Percentiles rank a stretch among this genome's conserved stretches.
These are phyloP conservation scores for Potorous gilbertii DNA, from an alignment of 2,797 vertebrate genomes.

Conservation along the genomic window DNA sequence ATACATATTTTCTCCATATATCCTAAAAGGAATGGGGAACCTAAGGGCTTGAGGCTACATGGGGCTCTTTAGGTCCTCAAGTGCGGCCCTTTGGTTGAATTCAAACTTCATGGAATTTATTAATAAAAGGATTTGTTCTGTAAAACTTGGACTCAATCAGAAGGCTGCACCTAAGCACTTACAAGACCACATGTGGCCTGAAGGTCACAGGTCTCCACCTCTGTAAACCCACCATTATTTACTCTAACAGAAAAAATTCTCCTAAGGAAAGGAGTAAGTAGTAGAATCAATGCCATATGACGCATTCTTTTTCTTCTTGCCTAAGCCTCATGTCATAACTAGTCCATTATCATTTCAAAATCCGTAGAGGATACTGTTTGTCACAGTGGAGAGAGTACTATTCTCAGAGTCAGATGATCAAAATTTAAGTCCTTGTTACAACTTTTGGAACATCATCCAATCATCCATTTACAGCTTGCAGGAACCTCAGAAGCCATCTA, in stretches of 20 bases:
- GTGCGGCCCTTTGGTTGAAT: too few relatives aligned
- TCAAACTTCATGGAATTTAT: too few relatives aligned
- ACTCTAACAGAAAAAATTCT: background rate
- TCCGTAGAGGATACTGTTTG: background rate
- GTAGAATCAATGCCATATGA: background rate
- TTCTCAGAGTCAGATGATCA: background rate
- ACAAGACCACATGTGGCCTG: too few relatives aligned
- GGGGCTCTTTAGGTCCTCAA: too few relatives aligned
- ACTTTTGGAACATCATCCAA: background rate
- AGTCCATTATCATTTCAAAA: background rate
- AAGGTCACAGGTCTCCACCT: too few relatives aligned
- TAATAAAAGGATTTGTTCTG: too few relatives aligned
- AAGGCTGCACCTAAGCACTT: too few relatives aligned
- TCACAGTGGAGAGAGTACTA: background rate
- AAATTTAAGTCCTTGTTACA: background rate
- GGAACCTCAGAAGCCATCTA: background rate
- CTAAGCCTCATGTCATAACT: background rate
- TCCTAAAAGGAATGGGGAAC: background rate
- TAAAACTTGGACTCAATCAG: too few relatives aligned
- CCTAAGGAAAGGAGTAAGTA: background rate
- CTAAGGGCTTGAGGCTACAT: too few relatives aligned
- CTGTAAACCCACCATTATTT: background rate
- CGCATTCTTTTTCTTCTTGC: background rate
- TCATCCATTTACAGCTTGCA: background rate
- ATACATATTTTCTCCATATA: background rate